A percentile compares a stretch with the other conserved stretches of the same genome.
These are phyloP conservation scores for Carlito syrichta DNA, from an alignment of 2,113 vertebrate genomes.

Conservation along the genomic window DNA sequence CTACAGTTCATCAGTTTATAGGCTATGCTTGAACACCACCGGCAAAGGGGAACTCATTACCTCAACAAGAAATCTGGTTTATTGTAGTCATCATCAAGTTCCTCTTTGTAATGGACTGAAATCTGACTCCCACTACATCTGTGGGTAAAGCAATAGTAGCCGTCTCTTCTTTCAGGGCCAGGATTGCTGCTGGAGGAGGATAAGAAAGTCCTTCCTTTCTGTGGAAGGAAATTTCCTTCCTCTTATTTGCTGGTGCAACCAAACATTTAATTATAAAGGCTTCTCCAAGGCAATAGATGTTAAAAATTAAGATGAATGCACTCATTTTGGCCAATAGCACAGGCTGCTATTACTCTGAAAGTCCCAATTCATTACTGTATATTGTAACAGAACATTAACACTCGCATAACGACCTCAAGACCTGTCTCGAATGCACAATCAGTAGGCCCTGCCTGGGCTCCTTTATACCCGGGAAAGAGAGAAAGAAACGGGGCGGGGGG, in stretches of 20 bases:
- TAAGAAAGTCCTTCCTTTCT: conserved; percentile 46
- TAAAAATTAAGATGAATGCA: conserved; percentile 84
- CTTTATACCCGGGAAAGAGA: neutral
- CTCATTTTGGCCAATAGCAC: conserved; percentile 78
- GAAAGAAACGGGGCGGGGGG: too few species aligned
- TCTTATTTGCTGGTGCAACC: conserved; percentile 76
- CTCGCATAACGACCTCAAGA: conserved; percentile 76
- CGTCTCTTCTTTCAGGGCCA: conserved; percentile 1
- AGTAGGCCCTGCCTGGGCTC: conserved; percentile 39
- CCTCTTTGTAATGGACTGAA: neutral
- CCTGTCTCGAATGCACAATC: conserved; percentile 80
- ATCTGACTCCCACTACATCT: neutral
- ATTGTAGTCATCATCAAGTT: neutral
- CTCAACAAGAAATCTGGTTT: neutral
- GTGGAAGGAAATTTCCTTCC: conserved; percentile 57
- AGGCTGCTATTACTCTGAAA: conserved; percentile 76
- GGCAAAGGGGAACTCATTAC: neutral
- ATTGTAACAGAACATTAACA: conserved; percentile 78
- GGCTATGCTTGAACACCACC: neutral
- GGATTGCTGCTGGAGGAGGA: neutral
- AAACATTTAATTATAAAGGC: conserved; percentile 84
- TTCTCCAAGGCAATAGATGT: conserved; percentile 77
- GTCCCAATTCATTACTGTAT: conserved; percentile 81
- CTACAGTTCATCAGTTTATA: neutral
- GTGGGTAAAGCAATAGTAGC: neutral